Evolutionary conservation across 2,113 vertebrate species (phyloP), one percentile per base, ranked within the genome.

Genomic region (Motacilla tschutschensis): DNA sequence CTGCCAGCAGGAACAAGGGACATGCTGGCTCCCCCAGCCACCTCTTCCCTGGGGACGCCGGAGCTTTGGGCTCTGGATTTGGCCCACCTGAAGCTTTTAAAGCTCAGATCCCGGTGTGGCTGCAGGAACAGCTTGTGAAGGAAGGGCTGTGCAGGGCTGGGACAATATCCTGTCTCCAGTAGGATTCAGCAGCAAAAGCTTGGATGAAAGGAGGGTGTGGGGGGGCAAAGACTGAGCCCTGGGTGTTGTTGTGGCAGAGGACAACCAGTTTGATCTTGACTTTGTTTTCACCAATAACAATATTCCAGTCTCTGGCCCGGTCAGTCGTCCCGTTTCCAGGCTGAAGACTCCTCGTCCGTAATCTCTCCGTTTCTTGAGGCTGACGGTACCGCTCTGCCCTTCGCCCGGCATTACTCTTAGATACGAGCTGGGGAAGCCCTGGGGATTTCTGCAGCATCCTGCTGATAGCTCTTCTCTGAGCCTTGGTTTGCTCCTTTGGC

Each of bases 311-410:
- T 54, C 48, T 41, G 78, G 65, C 69, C 74, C 28, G 1, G 10
- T 72, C 72, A 44, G 38, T 8, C 15, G 1, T 74, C 62, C 83
- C 7, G 3, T 83, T 63, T 57, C 73, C 80, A 88, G 94, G 79
- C 86, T 46, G 84, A 76, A 88, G 75, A 72, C 51, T 88, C 67
- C 84, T 84, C 20, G 10, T 91, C 79, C 7, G 2, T 89, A 80
- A 78, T 35, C 35, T 55, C 79, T 88, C 67, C n/a, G 48, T 80
- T 43, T 74, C 74, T 25, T 54, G 81, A 93, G 90, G 81, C 71
- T 88, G 80, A 78, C 33, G 11, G 46, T 59, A 51, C 83, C 58
- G 0, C 71, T 69, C 76, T 55, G 57, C 76, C 76, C 66, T 40
- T 35, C 0, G 1, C 74, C 74, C 8, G 3, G 51, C 51, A 3